phyloP scores from a whole-genome alignment of 2,113 vertebrate genomes.

The Halcyon senegalensis region DNA sequence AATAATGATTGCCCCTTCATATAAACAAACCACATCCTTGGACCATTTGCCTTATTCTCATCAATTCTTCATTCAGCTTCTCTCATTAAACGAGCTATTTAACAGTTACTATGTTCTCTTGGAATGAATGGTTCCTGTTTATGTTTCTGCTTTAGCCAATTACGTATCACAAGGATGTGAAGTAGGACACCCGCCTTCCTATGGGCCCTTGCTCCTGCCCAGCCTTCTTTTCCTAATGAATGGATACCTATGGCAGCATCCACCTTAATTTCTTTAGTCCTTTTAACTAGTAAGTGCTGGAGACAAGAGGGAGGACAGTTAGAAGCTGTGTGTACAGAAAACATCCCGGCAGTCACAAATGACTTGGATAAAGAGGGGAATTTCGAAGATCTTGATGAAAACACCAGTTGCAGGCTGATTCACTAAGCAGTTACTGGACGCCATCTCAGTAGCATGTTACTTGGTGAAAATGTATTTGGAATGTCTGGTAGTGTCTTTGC shows the following conservation, averaged over 20 bases:
- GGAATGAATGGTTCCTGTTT: not conserved
- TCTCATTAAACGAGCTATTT: not conserved
- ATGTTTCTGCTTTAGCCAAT: not conserved
- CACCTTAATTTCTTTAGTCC: not conserved
- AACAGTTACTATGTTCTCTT: not conserved
- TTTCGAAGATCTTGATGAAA: not conserved
- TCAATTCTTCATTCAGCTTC: not conserved
- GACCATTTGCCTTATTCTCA: not conserved
- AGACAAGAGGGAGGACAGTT: not conserved
- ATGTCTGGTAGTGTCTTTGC: not conserved
- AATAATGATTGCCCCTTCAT: no score
- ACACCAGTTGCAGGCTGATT: not conserved
- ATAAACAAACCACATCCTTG: no score
- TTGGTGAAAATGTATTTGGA: not conserved
- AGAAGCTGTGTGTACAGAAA: not conserved
- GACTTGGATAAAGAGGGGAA: not conserved
- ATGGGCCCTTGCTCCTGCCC: not conserved
- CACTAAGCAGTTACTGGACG: not conserved
- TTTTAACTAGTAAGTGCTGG: not conserved
- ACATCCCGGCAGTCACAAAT: not conserved
- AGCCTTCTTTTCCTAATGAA: not conserved
- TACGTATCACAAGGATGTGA: not conserved
- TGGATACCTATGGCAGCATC: not conserved
- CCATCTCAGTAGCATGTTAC: not conserved
- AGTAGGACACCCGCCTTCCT: not conserved